Evolutionary conservation across 2,888 invertebrate genomes (phyloP), one percentile per base, ranked within the genome.

Genomic region (Harpalus rubripes): DNA sequence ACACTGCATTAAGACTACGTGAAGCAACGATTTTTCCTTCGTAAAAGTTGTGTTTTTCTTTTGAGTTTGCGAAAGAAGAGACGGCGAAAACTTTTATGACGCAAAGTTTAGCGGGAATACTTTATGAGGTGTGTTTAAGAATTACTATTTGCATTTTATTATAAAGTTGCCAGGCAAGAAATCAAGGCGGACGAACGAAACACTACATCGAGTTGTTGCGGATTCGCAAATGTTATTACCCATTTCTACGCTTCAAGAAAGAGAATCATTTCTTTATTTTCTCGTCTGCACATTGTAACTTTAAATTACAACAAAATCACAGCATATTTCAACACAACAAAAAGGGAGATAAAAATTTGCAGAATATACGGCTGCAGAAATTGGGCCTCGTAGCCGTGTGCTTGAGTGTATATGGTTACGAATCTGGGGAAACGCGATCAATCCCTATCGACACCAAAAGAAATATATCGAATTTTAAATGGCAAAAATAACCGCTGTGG

Each of bases 31-130:
- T 85, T 85, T 85, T 85, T 85, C 78, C 85, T 72, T 63, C 65
- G 85, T 78, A 88, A 89, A 89, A 89, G 88, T 89, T 89, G 87
- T 89, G 89, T 89, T 89, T 89, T 89, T 89, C 89, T 89, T 89
- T 89, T 88, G 87, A 89, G 89, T 89, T 89, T 88, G 87, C 58
- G 80, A 80, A 85, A 85, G 85, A 85, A 87, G 87, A 88, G 88
- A 87, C 88, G 88, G 86, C 86, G 84, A 84, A 88, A 89, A 89
- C 88, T 89, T 89, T 89, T 89, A 89, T 89, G 88, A 89, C 88
- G 88, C 85, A 87, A 87, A 86, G 86, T 89, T 89, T 88, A 86
- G 83, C 87, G 82, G 86, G 87, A 87, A 87, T 89, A 88, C 87
- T 89, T 89, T 88, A 88, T 88, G 88, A 88, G 88, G 88, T 89